Evolutionary conservation across 2,113 vertebrate species (phyloP), one percentile per base, ranked within the genome.

Genomic region (Cephalopterus ornatus): DNA sequence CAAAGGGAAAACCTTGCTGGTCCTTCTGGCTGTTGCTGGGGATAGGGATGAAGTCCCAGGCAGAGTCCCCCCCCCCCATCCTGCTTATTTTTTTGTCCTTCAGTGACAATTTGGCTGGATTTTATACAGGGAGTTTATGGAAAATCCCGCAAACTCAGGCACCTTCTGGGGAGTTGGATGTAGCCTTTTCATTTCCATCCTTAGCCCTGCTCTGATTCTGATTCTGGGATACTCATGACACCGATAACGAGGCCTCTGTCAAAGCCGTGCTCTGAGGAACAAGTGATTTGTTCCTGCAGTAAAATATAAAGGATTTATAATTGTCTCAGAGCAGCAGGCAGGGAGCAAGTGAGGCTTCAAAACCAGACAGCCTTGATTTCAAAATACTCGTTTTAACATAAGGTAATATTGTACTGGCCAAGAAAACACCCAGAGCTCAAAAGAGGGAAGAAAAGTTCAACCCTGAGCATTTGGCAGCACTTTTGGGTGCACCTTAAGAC

Each of bases 321-420:
- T 39, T 52, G 58, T 53, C 50, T 50, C 15, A 0, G 66, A 44
- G 35, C 42, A 19, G 72, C 65, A n/a, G 65, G 33, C 59, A 41
- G 35, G 39, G 3, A 68, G 49, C 21, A 30, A 67, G 35, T 0
- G 7, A 22, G 32, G 56, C 71, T 79, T 6, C 42, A 2, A 30
- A 37, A 30, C 21, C 66, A 6, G 70, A 46, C 12, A 61, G 61
- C 49, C 30, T 14, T 13, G 30, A 32, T 49, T 77, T 16, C 35
- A 9, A 55, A 77, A 65, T 1, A 0, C 44, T 2, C n/a, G 0
- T 9, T 66, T 78, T 35, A 88, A 44, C 17, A 2, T 0, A 21
- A 30, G 50, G 74, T 58, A 87, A 14, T 23, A 20, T 11, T 26
- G 42, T 8, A 13, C 7, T 5, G 20, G 74, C n/a, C 53, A 30